Evolutionary conservation across 2,888 invertebrate species (phyloP).

Genomic region (Rhabditoides inermis): DNA sequence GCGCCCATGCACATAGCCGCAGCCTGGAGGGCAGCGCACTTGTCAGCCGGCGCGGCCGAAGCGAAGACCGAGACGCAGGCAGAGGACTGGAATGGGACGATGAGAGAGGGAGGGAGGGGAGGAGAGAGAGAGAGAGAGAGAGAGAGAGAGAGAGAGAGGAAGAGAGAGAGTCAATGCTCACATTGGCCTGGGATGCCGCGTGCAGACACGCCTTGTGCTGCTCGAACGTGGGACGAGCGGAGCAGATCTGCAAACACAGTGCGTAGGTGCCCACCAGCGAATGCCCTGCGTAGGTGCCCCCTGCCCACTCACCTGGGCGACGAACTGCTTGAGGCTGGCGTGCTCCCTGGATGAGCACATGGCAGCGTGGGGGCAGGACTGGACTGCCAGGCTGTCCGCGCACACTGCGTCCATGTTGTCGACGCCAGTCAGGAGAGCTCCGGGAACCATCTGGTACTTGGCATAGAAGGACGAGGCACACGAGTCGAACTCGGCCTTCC

Average conservation of each 20-base stretch:
- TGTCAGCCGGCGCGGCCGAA: slow-evolving; percentile 7
- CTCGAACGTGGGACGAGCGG: slow-evolving; percentile 20
- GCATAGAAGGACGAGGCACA: slow-evolving; percentile 22
- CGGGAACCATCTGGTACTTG: slow-evolving; percentile 25
- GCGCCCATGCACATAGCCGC: slow-evolving; percentile 14
- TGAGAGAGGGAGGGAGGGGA: no score
- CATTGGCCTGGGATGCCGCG: no score
- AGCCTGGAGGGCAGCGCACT: slow-evolving; percentile 10
- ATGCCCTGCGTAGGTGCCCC: no score
- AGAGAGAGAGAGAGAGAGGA: no score
- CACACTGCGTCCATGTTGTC: slow-evolving; percentile 23
- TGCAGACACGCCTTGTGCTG: slow-evolving; percentile 25
- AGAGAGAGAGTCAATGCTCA: no score
- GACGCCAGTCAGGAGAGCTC: slow-evolving; percentile 17
- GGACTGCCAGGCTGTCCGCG: slow-evolving; percentile 10
- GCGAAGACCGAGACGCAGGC: slow-evolving; percentile 17
- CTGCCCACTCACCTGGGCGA: neutral
- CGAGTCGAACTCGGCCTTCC: slow-evolving; percentile 9
- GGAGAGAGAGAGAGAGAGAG: no score
- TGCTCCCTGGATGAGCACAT: slow-evolving; percentile 14
- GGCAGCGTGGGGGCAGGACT: slow-evolving; percentile 13
- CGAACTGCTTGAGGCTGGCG: slow-evolving; percentile 10
- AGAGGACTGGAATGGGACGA: slow-evolving; percentile 10
- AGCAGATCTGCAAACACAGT: slow-evolving; percentile 17
- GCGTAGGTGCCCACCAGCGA: no score